Base-by-base conservation (phyloP, 1,140 invertebrate genomes). In the Drosophila asahinai region DNA sequence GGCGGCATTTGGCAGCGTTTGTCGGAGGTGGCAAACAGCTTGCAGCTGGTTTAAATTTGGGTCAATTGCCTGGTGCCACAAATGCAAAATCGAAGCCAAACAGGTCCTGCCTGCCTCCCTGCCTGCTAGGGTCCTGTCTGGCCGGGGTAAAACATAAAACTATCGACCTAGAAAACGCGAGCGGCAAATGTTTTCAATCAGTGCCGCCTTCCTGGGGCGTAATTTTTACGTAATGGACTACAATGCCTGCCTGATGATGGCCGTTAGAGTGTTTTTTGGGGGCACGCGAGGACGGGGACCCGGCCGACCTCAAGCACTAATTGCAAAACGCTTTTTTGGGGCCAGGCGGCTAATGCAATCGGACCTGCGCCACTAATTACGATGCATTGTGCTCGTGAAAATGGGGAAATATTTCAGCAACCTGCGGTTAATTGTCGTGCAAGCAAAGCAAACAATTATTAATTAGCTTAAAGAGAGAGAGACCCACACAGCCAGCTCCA, bases 11-110 rank as follows among this genome's bases (percentile, higher is more conserved):
- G 49, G 38, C 49, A 77, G 49, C 66, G 74, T 78, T 78, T 78
- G 75, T 78, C 33, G 64, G 65, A 57, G 73, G 73, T 68, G 86
- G 74, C 64, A 79, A 84, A 71, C 62, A 72, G 81, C 86, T 80
- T 67, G 81, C 81, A 90, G 86, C 81, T 77, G 81, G 71, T 80
- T 90, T 90, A 90, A 82, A 86, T 90, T 90, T 90, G 81, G 86
- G 86, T 86, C 86, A 80, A 90, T 90, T 86, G 86, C 86, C 81
- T 86, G 75, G 78, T 71, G 78, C 75, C 86, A 74, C 81, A 73
- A 73, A 90, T 86, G 59, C 54, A 70, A 71, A 60, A 81, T 42
- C 63, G 71, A 63, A 81, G 47, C 38, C 62, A 60, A 38, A 51
- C 30, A 47, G 47, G n/a, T 38, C 19, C 54, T 55, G 52, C 6